Evolutionary conservation across 2,888 invertebrate species (phyloP), one percentile per base, ranked within the genome.

Genomic region (Epicampocera succincta): DNA sequence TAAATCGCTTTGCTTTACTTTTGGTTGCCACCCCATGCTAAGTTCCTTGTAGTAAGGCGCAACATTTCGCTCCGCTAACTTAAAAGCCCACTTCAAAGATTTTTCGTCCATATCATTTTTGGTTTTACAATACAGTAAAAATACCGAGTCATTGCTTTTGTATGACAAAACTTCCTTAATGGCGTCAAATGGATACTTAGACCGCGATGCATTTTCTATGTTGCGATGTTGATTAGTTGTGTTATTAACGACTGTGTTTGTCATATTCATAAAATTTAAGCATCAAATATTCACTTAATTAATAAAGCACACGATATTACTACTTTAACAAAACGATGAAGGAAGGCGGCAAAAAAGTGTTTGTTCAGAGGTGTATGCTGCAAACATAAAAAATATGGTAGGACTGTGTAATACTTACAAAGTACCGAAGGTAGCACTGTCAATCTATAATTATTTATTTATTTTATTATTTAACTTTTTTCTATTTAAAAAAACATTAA

Each of bases 1-100:
- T 87, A 95, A 92, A 90, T 95, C 95, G 33, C 92, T 91, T 72
- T 92, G 90, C 87, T 95, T 95, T 5, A 92, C 91, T 84, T 92
- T 91, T 8, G 93, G 93, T 86, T 94, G 92, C 95, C 95, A 95
- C 0, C 95, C 95, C 93, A 91, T 88, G 21, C 87, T 85, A 0
- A 89, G 84, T 12, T 87, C 75, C 60, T 90, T 90, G 76, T 91
- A 91, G 66, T 84, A 90, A 2, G 87, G 86, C 0, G 88, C 86
- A 0, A 91, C 91, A 84, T 91, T 91, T 11, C 85, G 85, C 68
- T 91, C 91, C 0, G 91, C 91, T 46, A 91, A 80, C 72, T 91
- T 91, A 71, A 90, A 91, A 0, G 90, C 88, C 91, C 91, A 91
- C 80, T 91, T 91, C 0, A 91, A 77, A 0, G 73, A 85, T 84